phyloP scores from a whole-genome alignment of 2,888 invertebrate species.

The Cheilosia grossa region DNA sequence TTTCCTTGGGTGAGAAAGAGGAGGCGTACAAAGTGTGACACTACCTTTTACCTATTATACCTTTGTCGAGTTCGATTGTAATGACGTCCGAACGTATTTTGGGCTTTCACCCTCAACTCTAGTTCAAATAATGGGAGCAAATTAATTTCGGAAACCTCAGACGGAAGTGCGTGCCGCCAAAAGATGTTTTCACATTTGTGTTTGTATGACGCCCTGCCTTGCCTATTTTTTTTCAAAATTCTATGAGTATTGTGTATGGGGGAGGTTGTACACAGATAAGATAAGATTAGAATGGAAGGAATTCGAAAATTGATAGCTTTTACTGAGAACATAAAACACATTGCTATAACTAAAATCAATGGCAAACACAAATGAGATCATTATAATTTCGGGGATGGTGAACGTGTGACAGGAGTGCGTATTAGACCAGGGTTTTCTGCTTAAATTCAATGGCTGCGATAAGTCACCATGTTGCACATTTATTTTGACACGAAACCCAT shows the following conservation, averaged over 20 bases:
- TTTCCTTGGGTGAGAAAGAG: constrained; percentile 45
- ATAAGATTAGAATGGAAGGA: constrained; percentile 45
- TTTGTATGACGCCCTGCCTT: constrained; percentile 29
- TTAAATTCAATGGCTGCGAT: constrained; percentile 2
- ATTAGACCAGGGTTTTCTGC: not conserved
- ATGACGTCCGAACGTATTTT: constrained; percentile 22
- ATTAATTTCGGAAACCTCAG: constrained; percentile 31
- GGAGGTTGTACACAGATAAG: constrained; percentile 29
- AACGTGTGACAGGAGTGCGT: constrained; percentile 21
- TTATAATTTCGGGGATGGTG: constrained; percentile 28
- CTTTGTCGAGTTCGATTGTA: constrained; percentile 50
- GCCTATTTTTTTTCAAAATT: not conserved
- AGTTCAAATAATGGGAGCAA: constrained; percentile 45
- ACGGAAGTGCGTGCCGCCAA: constrained; percentile 56
- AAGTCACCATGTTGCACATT: not conserved
- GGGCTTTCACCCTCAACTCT: not conserved
- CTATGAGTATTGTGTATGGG: constrained; percentile 17
- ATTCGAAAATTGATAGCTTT: constrained; percentile 23
- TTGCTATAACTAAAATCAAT: constrained; percentile 24
- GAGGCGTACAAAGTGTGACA: constrained; percentile 53
- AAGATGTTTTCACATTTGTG: constrained; percentile 49
- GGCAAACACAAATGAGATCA: constrained; percentile 51
- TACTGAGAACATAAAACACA: constrained; percentile 22
- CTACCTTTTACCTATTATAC: constrained; percentile 60
- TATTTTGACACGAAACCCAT: not conserved